Evolutionary conservation across 1,140 invertebrate species (phyloP).

Genomic region (Adelges cooleyi): DNA sequence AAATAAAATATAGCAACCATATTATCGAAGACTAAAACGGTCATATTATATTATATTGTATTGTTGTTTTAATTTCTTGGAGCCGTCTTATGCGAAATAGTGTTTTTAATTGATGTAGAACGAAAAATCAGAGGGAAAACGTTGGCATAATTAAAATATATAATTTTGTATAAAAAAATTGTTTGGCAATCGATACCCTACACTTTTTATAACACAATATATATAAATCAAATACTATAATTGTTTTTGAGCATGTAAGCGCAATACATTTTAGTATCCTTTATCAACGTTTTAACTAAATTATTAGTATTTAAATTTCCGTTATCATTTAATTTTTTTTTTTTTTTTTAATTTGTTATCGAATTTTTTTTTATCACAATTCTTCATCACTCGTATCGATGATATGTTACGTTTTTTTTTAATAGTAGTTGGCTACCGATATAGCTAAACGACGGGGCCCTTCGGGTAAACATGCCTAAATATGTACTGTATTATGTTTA

Average conservation of each 20-base stretch:
- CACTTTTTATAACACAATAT: not conserved
- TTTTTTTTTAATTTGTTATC: slow-evolving; percentile 1
- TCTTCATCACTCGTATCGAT: slow-evolving; percentile 28
- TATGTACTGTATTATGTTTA: no score
- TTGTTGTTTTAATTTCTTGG: not conserved
- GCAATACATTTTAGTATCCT: not conserved
- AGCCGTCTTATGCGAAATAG: not conserved
- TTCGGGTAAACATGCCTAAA: no score
- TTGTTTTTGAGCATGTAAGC: slow-evolving; percentile 6
- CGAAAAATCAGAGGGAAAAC: not conserved
- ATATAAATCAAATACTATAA: no score
- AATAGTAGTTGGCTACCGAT: not conserved
- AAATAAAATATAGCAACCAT: no score
- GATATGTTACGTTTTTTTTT: slow-evolving; percentile 26
- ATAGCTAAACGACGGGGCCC: no score
- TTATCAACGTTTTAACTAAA: not conserved
- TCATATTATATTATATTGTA: not conserved
- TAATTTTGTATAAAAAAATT: not conserved
- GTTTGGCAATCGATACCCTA: slow-evolving; percentile 17
- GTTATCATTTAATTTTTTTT: not conserved
- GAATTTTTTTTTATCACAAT: slow-evolving; percentile 28
- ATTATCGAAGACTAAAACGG: no score
- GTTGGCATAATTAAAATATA: slow-evolving; percentile 8
- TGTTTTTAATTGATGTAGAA: not conserved
- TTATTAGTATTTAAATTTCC: not conserved